Percentiles rank a stretch among this genome's conserved stretches.
Conservation (phyloP, 2,113 vertebrate genomes). For the Nothobranchius furzeri region DNA sequence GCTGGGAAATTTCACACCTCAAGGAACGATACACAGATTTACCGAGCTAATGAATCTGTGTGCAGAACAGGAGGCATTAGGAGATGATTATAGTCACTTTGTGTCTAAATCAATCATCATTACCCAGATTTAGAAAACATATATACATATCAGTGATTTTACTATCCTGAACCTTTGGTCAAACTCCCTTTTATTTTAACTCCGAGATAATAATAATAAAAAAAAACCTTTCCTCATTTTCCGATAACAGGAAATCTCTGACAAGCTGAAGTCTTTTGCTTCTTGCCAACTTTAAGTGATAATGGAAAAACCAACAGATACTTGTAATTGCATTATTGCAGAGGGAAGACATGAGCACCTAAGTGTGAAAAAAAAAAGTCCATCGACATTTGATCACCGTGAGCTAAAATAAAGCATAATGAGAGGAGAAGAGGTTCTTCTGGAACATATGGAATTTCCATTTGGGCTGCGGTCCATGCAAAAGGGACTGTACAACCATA, state of each 20-base stretch:
- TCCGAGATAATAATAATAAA: constrained; percentile 9
- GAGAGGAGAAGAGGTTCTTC: constrained; percentile 48
- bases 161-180: constrained; percentile 19
- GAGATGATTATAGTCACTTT: constrained; percentile 70
- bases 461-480: constrained; percentile 29
- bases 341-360: constrained; percentile 57
- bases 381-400: constrained; percentile 41
- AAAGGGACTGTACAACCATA: constrained; percentile 57
- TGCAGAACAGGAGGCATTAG: constrained; percentile 54
- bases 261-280: constrained; percentile 39
- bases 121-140: constrained; percentile 58
- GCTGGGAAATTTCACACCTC: constrained; percentile 65
- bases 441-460: constrained; percentile 62
- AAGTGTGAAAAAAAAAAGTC: constrained; percentile 63
- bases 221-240: constrained; percentile 32
- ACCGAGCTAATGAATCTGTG: constrained; percentile 69
- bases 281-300: constrained; percentile 66
- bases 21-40: constrained; percentile 48
- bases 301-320: constrained; percentile 70
- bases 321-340: constrained; percentile 62
- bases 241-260: constrained; percentile 45
- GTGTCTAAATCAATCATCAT: constrained; percentile 73
- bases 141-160: constrained; percentile 17
- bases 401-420: constrained; percentile 74
- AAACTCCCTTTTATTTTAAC: constrained; percentile 2